Evolutionary conservation across 2,113 vertebrate genomes (phyloP).

Genomic region (Azemiops feae): DNA sequence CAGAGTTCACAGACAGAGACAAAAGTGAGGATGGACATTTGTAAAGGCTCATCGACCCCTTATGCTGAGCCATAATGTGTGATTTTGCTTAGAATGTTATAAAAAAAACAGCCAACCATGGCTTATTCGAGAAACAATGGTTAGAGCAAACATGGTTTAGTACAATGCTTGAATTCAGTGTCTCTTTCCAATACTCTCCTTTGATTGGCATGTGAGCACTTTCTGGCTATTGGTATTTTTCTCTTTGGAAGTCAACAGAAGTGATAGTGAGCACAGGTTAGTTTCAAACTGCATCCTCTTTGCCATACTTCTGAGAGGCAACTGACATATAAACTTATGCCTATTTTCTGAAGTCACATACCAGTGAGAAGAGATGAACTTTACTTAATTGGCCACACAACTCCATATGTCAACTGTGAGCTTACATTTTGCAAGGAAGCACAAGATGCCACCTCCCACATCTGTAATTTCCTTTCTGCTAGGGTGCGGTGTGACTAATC

Average conservation of each 20-base stretch:
- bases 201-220: not conserved
- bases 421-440: constrained; percentile 59
- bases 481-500: constrained; percentile 56
- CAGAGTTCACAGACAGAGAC: not conserved
- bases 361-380: constrained; percentile 66
- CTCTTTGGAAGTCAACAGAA: not conserved
- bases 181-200: not conserved
- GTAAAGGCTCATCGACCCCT: not conserved
- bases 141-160: not conserved
- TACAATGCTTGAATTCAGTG: not conserved
- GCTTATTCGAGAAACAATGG: not conserved
- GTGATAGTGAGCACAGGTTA: not conserved
- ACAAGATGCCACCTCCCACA: constrained; percentile 58
- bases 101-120: not conserved
- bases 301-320: constrained; percentile 66
- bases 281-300: constrained; percentile 52
- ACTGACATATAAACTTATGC: constrained; percentile 73
- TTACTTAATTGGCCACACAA: constrained; percentile 72
- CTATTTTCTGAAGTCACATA: constrained; percentile 67
- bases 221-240: not conserved
- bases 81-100: not conserved
- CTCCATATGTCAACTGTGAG: constrained; percentile 73
- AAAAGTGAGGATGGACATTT: not conserved
- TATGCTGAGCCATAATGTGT: not conserved
- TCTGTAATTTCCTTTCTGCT: constrained; percentile 63